Conservation (phyloP, 2,888 invertebrate genomes). For the Bombylius major region DNA sequence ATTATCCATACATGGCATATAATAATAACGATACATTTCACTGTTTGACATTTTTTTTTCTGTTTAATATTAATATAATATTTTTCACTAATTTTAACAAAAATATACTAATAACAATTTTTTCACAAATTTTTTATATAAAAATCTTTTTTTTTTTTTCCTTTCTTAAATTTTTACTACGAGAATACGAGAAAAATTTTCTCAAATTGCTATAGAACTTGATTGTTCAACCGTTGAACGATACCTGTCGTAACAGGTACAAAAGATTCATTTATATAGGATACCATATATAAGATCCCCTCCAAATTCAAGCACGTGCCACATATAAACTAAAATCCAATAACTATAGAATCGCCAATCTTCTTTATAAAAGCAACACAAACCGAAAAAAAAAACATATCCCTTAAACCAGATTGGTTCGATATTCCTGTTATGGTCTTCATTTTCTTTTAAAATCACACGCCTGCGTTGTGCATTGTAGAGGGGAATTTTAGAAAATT, state of each 20-base stretch:
- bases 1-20: conserved; percentile 10
- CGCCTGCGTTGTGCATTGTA: not conserved
- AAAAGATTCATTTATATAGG: not conserved
- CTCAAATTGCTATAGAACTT: not conserved
- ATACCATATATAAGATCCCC: conserved; percentile 4
- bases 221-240: not conserved
- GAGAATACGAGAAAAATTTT: not conserved
- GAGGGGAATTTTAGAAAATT: not conserved
- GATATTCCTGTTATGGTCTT: not conserved
- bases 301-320: conserved; percentile 11
- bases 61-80: not conserved
- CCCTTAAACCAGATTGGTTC: conserved; percentile 1
- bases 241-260: not conserved
- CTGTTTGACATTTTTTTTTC: conserved; percentile 28
- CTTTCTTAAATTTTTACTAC: no score
- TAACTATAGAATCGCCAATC: conserved; percentile 8
- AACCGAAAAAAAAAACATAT: conserved; percentile 6
- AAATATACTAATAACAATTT: no score
- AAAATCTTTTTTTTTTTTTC: no score
- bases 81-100: no score
- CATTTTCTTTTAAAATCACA: not conserved
- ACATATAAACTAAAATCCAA: conserved; percentile 1
- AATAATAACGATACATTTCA: conserved; percentile 36
- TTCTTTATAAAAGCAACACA: not conserved
- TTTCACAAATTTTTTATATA: no score